Conservation (phyloP, 2,888 invertebrate species). For the Choreutis nemorana region DNA sequence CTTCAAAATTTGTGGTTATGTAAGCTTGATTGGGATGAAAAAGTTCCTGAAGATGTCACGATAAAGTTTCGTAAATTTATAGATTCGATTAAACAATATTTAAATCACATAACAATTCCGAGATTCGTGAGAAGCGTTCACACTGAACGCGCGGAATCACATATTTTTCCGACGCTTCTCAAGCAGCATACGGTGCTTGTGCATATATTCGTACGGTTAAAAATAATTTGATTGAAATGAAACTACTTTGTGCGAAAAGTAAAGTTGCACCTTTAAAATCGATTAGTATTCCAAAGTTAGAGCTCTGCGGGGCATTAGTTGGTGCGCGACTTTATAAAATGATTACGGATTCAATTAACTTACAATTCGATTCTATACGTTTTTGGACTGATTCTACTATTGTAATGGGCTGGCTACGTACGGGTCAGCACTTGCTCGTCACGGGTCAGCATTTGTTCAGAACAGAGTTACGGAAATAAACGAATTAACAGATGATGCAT, state of each 20-base stretch:
- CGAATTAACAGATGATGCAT: not conserved
- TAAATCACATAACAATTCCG: slow-evolving; percentile 8
- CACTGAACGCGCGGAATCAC: slow-evolving; percentile 11
- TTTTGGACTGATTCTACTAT: slow-evolving; percentile 17
- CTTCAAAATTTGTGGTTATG: slow-evolving; percentile 16
- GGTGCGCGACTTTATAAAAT: slow-evolving; percentile 12
- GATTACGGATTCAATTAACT: slow-evolving; percentile 8
- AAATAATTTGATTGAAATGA: slow-evolving; percentile 1
- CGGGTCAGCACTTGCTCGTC: slow-evolving; percentile 7
- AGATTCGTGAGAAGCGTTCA: slow-evolving; percentile 7
- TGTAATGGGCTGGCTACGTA: slow-evolving; percentile 12
- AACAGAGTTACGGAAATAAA: slow-evolving; percentile 11
- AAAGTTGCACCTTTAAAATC: slow-evolving; percentile 14
- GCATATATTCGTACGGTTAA: slow-evolving; percentile 12
- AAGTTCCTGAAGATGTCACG: slow-evolving; percentile 9
- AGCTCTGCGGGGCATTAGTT: slow-evolving; percentile 16
- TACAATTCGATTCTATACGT: slow-evolving; percentile 8
- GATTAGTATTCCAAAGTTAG: slow-evolving; percentile 15
- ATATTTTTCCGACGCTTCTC: slow-evolving; percentile 15
- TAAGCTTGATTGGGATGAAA: slow-evolving; percentile 16
- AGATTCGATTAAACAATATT: slow-evolving; percentile 4
- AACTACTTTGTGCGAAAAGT: slow-evolving; percentile 12
- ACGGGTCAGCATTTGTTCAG: slow-evolving; percentile 13
- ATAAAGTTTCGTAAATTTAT: too few relatives aligned
- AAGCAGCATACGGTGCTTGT: slow-evolving; percentile 14